Evolutionary conservation across 2,797 vertebrate genomes (phyloP), one percentile per base, ranked within the genome.

Genomic region (Odontamblyopus lacepedii): DNA sequence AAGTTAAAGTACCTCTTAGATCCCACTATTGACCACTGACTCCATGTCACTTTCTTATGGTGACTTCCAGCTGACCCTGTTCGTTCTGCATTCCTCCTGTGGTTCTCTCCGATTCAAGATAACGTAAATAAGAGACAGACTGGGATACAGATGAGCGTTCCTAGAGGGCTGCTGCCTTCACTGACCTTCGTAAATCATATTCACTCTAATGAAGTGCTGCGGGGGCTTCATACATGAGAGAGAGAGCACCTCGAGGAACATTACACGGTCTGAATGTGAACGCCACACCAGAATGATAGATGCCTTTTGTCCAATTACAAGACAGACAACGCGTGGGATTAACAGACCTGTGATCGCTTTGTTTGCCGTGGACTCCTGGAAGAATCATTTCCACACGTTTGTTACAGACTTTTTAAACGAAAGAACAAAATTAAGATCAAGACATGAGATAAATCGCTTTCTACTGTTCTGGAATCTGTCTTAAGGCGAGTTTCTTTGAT

Each of bases 401-500:
- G 87, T 87, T 80, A 75, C 41, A 77, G 30, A 57, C 73, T 80
- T 48, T 86, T 81, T 86, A 73, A 85, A 85, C 81, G 69, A 73
- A 82, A 67, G 61, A 81, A 78, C 60, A 79, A 19, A 81, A 81
- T 77, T 57, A 67, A 26, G 74, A 85, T 85, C 81, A 86, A 80
- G 87, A 78, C 35, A 73, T 32, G 59, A 83, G 87, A 88, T 87
- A 83, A 87, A 91, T 87, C 88, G 69, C 70, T 63, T 79, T 74
- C 72, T 77, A 82, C 72, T 67, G 75, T 78, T 41, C 74, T 69
- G 72, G 86, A 71, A 73, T 35, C 57, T 72, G 70, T 15, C 16
- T 83, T 81, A 65, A 74, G 63, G n/a, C 70, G 30, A 80, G 60
- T 35, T n/a, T 72, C 71, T 76, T 63, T 16, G 26, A 81, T 89